These are phyloP conservation scores for Spodoptera picta DNA, from an alignment of 2,888 invertebrate genomes.

Conservation along the genomic window DNA sequence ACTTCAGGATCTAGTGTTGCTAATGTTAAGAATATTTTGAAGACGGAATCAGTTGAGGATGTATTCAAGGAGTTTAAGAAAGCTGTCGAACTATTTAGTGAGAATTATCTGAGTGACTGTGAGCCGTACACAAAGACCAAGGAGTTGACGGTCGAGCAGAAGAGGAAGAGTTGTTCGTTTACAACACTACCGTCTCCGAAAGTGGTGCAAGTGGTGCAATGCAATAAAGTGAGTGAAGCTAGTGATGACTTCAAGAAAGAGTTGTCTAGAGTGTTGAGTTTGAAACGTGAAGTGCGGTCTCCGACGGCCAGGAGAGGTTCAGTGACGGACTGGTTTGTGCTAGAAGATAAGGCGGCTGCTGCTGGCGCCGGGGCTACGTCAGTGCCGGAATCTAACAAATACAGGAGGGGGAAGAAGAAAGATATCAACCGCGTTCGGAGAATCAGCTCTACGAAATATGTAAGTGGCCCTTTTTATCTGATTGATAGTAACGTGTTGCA, in stretches of 20 bases:
- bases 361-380: neutral
- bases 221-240: constrained; percentile 75
- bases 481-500: constrained; percentile 37
- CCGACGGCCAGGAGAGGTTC: constrained; percentile 74
- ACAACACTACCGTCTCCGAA: constrained; percentile 78
- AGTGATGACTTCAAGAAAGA: constrained; percentile 82
- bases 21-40: constrained; percentile 73
- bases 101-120: constrained; percentile 82
- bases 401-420: constrained; percentile 79
- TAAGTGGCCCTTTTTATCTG: constrained; percentile 68
- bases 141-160: constrained; percentile 65
- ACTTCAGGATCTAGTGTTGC: constrained; percentile 78
- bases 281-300: constrained; percentile 61
- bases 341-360: constrained; percentile 71
- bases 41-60: constrained; percentile 77
- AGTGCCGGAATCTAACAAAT: constrained; percentile 69
- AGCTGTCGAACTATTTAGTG: constrained; percentile 82
- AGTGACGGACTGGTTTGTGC: constrained; percentile 84
- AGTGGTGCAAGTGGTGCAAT: constrained; percentile 78
- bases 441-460: constrained; percentile 86
- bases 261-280: constrained; percentile 71
- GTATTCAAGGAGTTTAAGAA: constrained; percentile 80
- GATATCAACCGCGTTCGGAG: constrained; percentile 77
- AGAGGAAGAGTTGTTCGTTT: constrained; percentile 80
- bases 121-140: constrained; percentile 80